Conservation (phyloP, 2,888 invertebrate genomes). For the Hetaerina titia region DNA sequence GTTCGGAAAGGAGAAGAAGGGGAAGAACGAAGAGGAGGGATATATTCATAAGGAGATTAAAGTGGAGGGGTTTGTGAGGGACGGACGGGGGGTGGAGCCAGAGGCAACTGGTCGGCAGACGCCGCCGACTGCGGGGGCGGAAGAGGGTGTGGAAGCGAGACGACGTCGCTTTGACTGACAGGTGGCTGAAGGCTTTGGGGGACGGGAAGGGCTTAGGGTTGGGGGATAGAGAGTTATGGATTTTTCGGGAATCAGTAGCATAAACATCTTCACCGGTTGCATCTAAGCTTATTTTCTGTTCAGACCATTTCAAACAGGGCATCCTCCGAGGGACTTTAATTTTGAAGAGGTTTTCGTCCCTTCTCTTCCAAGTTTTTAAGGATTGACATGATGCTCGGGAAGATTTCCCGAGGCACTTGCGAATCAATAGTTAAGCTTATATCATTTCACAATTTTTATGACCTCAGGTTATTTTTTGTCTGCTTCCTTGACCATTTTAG, state of each 20-base stretch:
- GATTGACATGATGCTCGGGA: not conserved
- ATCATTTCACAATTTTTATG: not conserved
- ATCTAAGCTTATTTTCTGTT: slow-evolving; percentile 23
- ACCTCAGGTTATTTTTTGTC: not conserved
- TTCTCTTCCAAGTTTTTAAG: not conserved
- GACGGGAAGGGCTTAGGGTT: not conserved
- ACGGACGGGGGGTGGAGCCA: not conserved
- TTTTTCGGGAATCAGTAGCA: slow-evolving; percentile 10
- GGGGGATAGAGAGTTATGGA: slow-evolving; percentile 16
- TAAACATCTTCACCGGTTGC: slow-evolving; percentile 29
- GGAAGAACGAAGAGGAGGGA: not conserved
- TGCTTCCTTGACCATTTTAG: no score
- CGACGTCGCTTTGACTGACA: not conserved
- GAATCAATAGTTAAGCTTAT: not conserved
- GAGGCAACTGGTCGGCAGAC: not conserved
- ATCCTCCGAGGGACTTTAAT: not conserved
- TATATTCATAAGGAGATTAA: slow-evolving; percentile 11
- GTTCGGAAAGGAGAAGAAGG: not conserved
- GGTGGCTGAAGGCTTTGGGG: slow-evolving; percentile 15
- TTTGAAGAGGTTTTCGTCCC: not conserved
- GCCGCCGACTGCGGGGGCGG: not conserved
- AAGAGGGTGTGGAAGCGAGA: not conserved
- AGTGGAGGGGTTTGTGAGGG: not conserved
- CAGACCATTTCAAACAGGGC: not conserved
- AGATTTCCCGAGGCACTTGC: not conserved